Evolutionary conservation across 2,113 vertebrate genomes (phyloP).

Genomic region (Nesoenas mayeri): DNA sequence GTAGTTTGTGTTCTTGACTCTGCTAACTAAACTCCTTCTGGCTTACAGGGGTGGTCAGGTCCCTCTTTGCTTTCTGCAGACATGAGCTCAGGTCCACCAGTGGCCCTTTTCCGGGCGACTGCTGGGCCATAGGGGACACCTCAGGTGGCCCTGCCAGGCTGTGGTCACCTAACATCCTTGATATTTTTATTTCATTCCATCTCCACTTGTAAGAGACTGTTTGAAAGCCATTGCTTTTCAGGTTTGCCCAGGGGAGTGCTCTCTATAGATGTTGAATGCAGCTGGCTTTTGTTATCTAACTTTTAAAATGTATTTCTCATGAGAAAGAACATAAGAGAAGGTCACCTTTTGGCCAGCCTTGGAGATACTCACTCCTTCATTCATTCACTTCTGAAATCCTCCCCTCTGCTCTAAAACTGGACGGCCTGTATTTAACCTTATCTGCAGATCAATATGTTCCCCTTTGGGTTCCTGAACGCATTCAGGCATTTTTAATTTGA

Average conservation of each 20-base stretch:
- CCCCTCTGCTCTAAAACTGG: neutral
- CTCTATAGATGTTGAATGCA: neutral
- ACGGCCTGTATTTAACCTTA: neutral
- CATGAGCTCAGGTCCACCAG: neutral
- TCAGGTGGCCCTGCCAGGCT: rapidly evolving
- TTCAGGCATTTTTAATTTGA: conserved; percentile 53
- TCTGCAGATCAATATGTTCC: neutral
- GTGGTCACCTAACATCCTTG: neutral
- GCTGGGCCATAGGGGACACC: rapidly evolving
- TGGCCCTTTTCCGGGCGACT: neutral
- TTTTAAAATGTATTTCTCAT: neutral
- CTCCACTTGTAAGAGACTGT: neutral
- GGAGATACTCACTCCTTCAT: neutral
- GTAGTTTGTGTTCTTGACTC: neutral
- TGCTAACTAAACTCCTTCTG: neutral
- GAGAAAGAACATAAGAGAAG: neutral
- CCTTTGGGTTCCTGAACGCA: neutral
- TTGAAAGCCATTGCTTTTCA: neutral
- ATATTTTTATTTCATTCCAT: neutral
- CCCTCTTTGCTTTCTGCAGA: neutral
- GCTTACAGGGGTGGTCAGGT: neutral
- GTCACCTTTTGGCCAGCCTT: neutral
- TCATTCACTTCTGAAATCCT: neutral
- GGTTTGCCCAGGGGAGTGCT: neutral
- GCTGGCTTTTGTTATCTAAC: neutral